Conservation (phyloP, 2,888 invertebrate genomes). For the Chromoteleia sp. region DNA sequence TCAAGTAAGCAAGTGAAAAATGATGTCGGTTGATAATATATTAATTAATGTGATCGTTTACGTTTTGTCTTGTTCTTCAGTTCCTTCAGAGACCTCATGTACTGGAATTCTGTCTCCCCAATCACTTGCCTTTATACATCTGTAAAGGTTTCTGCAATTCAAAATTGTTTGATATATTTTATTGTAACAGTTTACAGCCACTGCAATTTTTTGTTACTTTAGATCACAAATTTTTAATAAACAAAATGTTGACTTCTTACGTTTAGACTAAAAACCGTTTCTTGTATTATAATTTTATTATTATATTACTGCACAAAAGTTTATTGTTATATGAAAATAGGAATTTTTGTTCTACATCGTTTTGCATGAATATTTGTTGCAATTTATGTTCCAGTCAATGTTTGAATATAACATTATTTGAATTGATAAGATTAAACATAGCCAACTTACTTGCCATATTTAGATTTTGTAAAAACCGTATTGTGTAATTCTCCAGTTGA, state of each 20-base stretch:
- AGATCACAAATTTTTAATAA: background rate
- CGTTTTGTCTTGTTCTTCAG: conserved; percentile 57
- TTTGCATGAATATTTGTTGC: background rate
- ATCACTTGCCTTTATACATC: conserved; percentile 89
- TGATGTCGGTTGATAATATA: conserved; percentile 52
- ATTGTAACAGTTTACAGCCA: no score
- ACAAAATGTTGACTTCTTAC: background rate
- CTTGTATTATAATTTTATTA: no score
- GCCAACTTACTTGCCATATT: conserved; percentile 89
- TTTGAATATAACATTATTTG: background rate
- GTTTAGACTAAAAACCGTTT: no score
- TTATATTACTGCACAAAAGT: no score
- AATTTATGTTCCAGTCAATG: background rate
- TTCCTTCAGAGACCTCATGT: conserved; percentile 55
- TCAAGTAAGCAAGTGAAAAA: conserved; percentile 57
- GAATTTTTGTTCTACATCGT: no score
- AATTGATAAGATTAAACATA: background rate
- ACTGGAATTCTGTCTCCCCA: conserved; percentile 93
- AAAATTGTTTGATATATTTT: conserved; percentile 21
- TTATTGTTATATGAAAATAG: no score
- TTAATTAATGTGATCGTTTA: conserved; percentile 60
- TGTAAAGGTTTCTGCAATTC: conserved; percentile 87
- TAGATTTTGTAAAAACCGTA: conserved; percentile 90
- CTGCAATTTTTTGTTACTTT: no score
- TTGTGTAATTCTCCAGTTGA: conserved; percentile 90